These are phyloP conservation scores for Serrognathus titanus DNA, from an alignment of 2,888 invertebrate species.

Conservation along the genomic window DNA sequence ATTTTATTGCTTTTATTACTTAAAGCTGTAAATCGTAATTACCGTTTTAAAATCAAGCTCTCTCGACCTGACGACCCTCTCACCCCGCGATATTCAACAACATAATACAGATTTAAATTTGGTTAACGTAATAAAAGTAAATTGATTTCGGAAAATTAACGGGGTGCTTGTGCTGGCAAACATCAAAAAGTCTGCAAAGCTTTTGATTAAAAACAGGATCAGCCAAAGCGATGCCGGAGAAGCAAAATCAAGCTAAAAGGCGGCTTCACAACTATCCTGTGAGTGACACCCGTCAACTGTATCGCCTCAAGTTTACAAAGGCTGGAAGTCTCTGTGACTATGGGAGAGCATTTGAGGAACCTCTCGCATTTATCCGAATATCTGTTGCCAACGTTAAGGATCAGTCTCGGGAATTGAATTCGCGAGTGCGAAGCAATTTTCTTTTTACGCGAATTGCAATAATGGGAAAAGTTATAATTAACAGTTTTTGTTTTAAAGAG, in stretches of 20 bases:
- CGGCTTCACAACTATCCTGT: slow-evolving; percentile 27
- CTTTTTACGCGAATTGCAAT: slow-evolving; percentile 38
- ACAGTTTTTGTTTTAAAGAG: slow-evolving; percentile 26
- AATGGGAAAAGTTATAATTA: slow-evolving; percentile 44
- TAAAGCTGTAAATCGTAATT: too few relatives aligned
- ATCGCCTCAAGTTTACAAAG: slow-evolving; percentile 36
- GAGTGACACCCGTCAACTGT: slow-evolving; percentile 41
- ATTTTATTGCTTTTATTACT: too few relatives aligned
- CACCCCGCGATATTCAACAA: too few relatives aligned
- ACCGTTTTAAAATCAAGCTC: too few relatives aligned
- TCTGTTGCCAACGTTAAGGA: too few relatives aligned
- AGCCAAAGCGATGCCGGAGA: slow-evolving; percentile 28
- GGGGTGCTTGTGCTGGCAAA: slow-evolving; percentile 24
- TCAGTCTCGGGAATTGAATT: slow-evolving; percentile 33
- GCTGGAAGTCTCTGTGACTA: slow-evolving; percentile 33
- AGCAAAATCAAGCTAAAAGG: slow-evolving; percentile 28
- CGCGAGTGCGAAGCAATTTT: slow-evolving; percentile 38
- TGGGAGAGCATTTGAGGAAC: slow-evolving; percentile 11
- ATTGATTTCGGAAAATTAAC: too few relatives aligned
- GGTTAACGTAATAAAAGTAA: too few relatives aligned
- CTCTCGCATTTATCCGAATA: slow-evolving; percentile 36
- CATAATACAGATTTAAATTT: too few relatives aligned
- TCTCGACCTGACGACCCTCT: too few relatives aligned
- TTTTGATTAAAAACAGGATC: slow-evolving; percentile 32
- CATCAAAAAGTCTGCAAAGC: slow-evolving; percentile 38